Evolutionary conservation across 92 coral and sea anemone species (phyloP).

Genomic region (Montipora capitata): DNA sequence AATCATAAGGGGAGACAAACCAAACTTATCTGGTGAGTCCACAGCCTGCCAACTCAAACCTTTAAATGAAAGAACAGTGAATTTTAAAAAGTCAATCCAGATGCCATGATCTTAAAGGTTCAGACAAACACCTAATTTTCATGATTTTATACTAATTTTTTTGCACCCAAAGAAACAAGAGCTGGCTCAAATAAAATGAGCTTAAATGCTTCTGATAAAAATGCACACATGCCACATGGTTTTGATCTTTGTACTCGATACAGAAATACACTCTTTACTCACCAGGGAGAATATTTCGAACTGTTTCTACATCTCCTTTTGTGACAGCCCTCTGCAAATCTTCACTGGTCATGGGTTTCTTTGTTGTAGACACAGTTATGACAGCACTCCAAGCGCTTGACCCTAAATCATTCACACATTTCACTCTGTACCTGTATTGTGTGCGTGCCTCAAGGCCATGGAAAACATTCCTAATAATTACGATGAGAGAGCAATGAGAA

Average conservation of each 20-base stretch:
- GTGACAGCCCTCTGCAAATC: slow-evolving; percentile 96
- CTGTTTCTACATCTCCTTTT: slow-evolving; percentile 89
- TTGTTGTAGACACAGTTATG: slow-evolving; percentile 89
- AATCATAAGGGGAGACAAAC: slow-evolving; percentile 98
- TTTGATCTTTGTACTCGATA: neutral
- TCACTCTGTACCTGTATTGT: slow-evolving; percentile 91
- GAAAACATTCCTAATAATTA: slow-evolving; percentile 73
- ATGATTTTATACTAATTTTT: too few species aligned
- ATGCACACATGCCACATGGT: too few species aligned
- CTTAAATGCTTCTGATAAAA: too few species aligned
- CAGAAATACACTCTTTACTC: neutral
- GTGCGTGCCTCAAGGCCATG: slow-evolving; percentile 92
- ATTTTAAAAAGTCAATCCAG: too few species aligned
- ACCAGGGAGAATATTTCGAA: slow-evolving; percentile 90
- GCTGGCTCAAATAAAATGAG: too few species aligned
- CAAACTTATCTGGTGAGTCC: slow-evolving; percentile 97
- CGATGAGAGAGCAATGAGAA: too few species aligned
- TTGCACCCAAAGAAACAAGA: too few species aligned
- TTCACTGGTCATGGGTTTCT: slow-evolving; percentile 96
- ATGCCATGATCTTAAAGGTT: too few species aligned
- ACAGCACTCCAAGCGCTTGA: slow-evolving; percentile 98
- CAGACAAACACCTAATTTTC: too few species aligned
- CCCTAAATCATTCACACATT: slow-evolving; percentile 87
- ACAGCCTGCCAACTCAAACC: slow-evolving; percentile 93
- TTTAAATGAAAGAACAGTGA: slow-evolving; percentile 21